A percentile compares a stretch with the other conserved stretches of the same genome.
These are phyloP conservation scores for Smithornis capensis DNA, from an alignment of 2,113 vertebrate genomes.

Conservation along the genomic window DNA sequence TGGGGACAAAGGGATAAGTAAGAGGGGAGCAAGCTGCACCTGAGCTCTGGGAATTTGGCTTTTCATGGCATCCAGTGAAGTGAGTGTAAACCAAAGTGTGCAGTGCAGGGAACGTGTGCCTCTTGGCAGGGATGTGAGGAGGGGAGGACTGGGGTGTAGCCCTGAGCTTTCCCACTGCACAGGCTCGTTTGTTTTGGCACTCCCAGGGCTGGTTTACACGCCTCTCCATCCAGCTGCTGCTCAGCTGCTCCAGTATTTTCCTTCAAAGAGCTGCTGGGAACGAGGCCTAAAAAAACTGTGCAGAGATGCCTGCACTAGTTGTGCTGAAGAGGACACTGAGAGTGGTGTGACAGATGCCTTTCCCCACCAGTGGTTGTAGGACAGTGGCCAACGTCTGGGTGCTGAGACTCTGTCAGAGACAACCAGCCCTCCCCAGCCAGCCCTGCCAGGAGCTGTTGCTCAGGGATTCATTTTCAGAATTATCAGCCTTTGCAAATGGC, in stretches of 20 bases:
- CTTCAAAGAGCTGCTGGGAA: background rate
- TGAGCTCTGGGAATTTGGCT: background rate
- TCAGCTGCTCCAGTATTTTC: background rate
- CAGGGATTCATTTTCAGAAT: background rate
- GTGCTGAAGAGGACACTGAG: background rate
- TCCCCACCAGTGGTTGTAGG: background rate
- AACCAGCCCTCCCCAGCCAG: background rate
- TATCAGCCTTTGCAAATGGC: background rate
- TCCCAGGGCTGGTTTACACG: background rate
- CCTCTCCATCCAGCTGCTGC: background rate
- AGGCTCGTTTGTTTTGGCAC: background rate
- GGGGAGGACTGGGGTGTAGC: background rate
- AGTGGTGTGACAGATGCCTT: background rate
- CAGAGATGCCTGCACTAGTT: background rate
- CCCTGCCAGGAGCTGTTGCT: accelerated
- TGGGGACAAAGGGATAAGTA: background rate
- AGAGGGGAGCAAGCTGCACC: background rate
- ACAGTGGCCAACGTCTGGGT: accelerated
- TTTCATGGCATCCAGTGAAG: background rate
- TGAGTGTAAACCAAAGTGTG: background rate
- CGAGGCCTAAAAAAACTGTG: background rate
- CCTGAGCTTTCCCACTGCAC: background rate
- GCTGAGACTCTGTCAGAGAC: background rate
- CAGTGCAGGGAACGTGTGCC: accelerated
- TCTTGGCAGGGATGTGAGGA: background rate